Conservation (phyloP, 1,140 invertebrate genomes). For the Babylonia areolata region DNA sequence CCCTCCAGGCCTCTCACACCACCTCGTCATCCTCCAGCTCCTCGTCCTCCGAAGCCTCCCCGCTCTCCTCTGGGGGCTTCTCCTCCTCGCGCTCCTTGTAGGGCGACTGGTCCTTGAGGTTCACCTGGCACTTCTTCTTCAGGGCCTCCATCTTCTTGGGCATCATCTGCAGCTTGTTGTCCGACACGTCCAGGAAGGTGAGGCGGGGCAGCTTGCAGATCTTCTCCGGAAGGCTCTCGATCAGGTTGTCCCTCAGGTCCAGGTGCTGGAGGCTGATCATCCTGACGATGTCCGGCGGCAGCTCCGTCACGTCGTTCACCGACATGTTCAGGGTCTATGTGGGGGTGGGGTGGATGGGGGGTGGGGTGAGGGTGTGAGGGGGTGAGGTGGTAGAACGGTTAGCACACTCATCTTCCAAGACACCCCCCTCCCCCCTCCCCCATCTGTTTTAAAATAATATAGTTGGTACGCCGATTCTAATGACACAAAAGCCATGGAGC, state of each 20-base stretch:
- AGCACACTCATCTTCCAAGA: too few relatives aligned
- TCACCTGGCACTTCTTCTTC: constrained; percentile 52
- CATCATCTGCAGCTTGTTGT: constrained; percentile 69
- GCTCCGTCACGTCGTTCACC: constrained; percentile 59
- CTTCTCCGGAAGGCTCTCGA: constrained; percentile 66
- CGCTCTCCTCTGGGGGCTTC: not conserved
- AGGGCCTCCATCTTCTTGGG: constrained; percentile 65
- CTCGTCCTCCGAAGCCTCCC: not conserved
- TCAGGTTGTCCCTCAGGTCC: constrained; percentile 67
- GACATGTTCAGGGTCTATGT: constrained; percentile 57
- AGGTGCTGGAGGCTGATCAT: constrained; percentile 61
- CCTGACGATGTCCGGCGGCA: constrained; percentile 66
- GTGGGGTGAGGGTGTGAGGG: too few relatives aligned
- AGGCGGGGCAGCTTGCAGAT: constrained; percentile 67
- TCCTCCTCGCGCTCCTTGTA: constrained; percentile 39
- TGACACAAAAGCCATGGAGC: too few relatives aligned
- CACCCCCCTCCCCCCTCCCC: too few relatives aligned
- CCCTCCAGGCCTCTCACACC: too few relatives aligned
- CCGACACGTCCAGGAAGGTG: constrained; percentile 62
- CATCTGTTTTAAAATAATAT: too few relatives aligned
- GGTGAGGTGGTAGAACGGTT: too few relatives aligned
- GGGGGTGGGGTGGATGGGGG: too few relatives aligned
- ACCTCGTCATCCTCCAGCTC: not conserved
- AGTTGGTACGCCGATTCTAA: too few relatives aligned
- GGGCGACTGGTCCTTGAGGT: constrained; percentile 19